Base-by-base conservation (phyloP, 1,140 invertebrate genomes). In the Probaryconus sp. region DNA sequence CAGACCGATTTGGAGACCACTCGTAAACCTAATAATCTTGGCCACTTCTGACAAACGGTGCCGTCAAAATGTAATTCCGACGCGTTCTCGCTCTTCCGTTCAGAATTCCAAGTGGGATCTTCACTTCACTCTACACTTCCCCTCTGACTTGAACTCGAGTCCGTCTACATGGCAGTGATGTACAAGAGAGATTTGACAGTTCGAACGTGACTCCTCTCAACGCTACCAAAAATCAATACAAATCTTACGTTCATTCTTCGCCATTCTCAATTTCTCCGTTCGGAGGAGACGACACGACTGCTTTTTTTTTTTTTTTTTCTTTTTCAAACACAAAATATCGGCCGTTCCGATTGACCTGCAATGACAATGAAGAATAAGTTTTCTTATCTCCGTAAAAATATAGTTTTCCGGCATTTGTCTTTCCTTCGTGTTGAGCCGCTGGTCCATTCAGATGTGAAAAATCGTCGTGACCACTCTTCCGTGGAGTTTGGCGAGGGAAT, bases 21-120 rank as follows among this genome's bases (percentile, higher is more conserved):
- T 84, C 82, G 79, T 82, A 81, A 85, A 85, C 82, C 81, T 82
- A 84, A 85, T 85, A 84, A 85, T 85, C 83, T 81, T 72, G 79
- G 78, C 81, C 79, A 81, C 82, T 85, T 76, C 76, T 85, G 81
- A 85, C 81, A 85, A 85, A 85, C 79, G 83, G 83, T 81, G 68
- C 81, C 83, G 82, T 83, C 82, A 84, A 84, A 83, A 85, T 83
- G 83, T 85, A 83, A 84, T 83, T 83, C 80, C 82, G 75, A 68
- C 76, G 80, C 71, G 76, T 77, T 83, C 73, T 69, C 70, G 65
- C 74, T 75, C 48, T 73, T 51, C 65, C 72, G 72, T 31, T 60
- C 63, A 56, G 82, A 82, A 83, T 84, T 80, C 78, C 76, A 81
- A 83, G 79, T 82, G 79, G 76, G 78, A 55, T 68, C 71, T 73